phyloP scores from a whole-genome alignment of 2,888 invertebrate genomes.

The Cylloceria caligata region DNA sequence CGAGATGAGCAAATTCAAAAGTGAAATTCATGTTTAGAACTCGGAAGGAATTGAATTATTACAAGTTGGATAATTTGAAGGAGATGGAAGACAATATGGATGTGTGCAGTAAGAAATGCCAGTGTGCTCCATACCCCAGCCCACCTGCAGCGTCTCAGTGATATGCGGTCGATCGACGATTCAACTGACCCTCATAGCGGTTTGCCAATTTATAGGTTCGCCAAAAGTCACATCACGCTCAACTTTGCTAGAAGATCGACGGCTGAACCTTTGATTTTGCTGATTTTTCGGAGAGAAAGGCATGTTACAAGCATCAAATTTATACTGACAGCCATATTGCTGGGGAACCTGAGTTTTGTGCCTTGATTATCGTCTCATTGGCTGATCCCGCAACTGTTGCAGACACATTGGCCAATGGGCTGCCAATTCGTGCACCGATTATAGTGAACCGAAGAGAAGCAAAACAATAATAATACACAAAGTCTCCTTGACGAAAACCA shows the following conservation, averaged over 20 bases:
- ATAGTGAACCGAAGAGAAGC: background rate
- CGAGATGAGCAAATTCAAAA: background rate
- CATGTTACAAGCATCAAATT: conserved; percentile 95
- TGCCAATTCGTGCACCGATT: background rate
- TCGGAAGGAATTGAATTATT: conserved; percentile 24
- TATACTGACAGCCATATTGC: conserved; percentile 99
- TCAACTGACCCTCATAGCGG: conserved; percentile 85
- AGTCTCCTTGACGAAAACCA: too few species aligned
- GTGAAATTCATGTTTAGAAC: background rate
- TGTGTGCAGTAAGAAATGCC: conserved; percentile 59
- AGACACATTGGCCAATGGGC: conserved; percentile 1
- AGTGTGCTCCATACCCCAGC: conserved; percentile 48
- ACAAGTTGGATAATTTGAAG: conserved; percentile 9
- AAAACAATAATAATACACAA: background rate
- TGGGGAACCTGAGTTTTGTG: conserved; percentile 93
- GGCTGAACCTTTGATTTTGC: conserved; percentile 86
- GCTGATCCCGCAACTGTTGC: conserved; percentile 73
- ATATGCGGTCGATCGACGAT: conserved; percentile 78
- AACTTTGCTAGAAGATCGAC: conserved; percentile 85
- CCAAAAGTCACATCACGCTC: conserved; percentile 86
- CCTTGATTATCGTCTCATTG: conserved; percentile 89
- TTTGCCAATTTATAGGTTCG: conserved; percentile 86
- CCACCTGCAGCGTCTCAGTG: conserved; percentile 64
- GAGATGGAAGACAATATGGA: conserved; percentile 66
- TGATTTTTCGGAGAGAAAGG: conserved; percentile 92